A percentile compares a stretch with the other conserved stretches of the same genome.
These are phyloP conservation scores for Atrichornis clamosus DNA, from an alignment of 2,113 vertebrate species.

Conservation along the genomic window DNA sequence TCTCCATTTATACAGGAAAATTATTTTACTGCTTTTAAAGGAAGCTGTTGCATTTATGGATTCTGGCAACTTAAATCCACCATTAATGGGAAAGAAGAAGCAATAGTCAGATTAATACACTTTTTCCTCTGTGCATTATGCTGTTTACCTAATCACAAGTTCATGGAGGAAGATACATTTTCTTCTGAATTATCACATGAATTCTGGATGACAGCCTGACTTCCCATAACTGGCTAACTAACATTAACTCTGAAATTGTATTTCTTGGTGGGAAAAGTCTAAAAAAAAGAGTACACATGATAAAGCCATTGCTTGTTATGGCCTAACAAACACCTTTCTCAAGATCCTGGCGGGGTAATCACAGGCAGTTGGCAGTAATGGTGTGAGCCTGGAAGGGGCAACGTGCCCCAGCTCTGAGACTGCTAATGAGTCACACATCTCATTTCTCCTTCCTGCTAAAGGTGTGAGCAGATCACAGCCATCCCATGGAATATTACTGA, in stretches of 20 bases:
- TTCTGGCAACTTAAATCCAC: slow-evolving; percentile 43
- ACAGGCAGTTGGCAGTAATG: slow-evolving; percentile 3
- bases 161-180: not conserved
- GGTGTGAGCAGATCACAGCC: slow-evolving; percentile 34
- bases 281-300: not conserved
- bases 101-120: slow-evolving; percentile 28
- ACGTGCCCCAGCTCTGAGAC: not conserved
- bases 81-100: slow-evolving; percentile 19
- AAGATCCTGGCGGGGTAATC: slow-evolving; percentile 31
- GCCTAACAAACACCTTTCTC: slow-evolving; percentile 48
- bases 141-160: slow-evolving; percentile 39
- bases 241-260: slow-evolving; percentile 25
- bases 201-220: slow-evolving; percentile 56
- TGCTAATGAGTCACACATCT: slow-evolving; percentile 44
- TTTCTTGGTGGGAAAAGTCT: slow-evolving; percentile 58
- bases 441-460: slow-evolving; percentile 40
- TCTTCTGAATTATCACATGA: not conserved
- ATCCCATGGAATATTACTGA: not conserved
- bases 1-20: slow-evolving; percentile 58
- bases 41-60: slow-evolving; percentile 62
- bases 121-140: slow-evolving; percentile 30
- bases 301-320: not conserved
- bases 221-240: slow-evolving; percentile 57
- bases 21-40: slow-evolving; percentile 66
- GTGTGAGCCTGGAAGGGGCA: not conserved